These are phyloP conservation scores for Oceanodroma tethys DNA, from an alignment of 2,113 vertebrate genomes.

Conservation along the genomic window DNA sequence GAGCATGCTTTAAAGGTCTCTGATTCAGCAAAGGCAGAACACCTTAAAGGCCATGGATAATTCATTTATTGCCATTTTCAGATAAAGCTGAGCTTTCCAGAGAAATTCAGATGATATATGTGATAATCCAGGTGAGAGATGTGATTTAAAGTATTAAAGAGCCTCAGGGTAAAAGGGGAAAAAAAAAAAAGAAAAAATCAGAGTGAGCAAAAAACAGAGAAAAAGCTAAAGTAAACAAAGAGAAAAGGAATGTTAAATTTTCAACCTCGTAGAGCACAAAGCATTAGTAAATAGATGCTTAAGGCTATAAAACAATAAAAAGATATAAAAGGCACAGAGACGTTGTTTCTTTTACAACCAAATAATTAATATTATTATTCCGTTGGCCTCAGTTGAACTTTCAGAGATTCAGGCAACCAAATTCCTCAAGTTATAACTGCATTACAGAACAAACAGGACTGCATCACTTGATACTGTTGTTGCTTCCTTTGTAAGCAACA, in stretches of 20 bases:
- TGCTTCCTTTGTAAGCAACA: slow-evolving; percentile 4
- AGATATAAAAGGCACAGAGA: not conserved
- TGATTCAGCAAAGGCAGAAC: not conserved
- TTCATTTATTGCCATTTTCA: not conserved
- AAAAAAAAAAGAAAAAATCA: not conserved
- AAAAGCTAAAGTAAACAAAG: slow-evolving; percentile 30
- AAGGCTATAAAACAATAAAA: slow-evolving; percentile 18
- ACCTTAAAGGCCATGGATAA: not conserved
- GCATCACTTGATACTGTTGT: not conserved
- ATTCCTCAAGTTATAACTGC: not conserved
- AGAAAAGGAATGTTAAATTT: not conserved
- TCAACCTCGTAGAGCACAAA: not conserved
- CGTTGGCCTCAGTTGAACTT: not conserved
- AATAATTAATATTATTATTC: slow-evolving; percentile 2
- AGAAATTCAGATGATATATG: not conserved
- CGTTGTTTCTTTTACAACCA: not conserved
- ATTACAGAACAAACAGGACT: not conserved
- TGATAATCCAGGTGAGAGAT: not conserved
- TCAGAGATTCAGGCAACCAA: not conserved
- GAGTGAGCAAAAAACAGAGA: not conserved
- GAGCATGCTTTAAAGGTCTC: too few relatives aligned
- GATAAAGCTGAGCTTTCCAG: not conserved
- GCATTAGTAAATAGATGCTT: not conserved
- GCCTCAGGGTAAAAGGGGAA: not conserved
- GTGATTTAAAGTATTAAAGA: not conserved